These are phyloP conservation scores for Cyclargus thomasi DNA, from an alignment of 1,140 invertebrate species.

Conservation along the genomic window DNA sequence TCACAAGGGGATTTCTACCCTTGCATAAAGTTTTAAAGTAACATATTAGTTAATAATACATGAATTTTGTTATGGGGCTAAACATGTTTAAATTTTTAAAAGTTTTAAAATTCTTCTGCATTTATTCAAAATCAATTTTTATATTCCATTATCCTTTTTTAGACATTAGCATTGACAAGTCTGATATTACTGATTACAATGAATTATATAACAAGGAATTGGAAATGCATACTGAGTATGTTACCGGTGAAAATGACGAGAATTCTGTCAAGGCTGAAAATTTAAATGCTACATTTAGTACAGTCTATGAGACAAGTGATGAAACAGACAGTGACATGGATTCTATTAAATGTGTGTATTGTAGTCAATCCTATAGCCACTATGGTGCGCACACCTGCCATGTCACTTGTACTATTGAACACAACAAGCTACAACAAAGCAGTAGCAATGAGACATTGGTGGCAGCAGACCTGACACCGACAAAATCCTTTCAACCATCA, in stretches of 20 bases:
- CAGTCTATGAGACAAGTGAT: constrained; percentile 56
- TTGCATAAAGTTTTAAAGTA: no score
- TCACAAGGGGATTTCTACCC: no score
- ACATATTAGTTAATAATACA: no score
- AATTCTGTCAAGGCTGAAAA: constrained; percentile 48
- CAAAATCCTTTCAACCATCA: constrained; percentile 25
- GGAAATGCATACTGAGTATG: constrained; percentile 52
- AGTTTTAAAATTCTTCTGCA: no score
- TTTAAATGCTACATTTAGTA: constrained; percentile 27
- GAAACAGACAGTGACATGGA: constrained; percentile 69
- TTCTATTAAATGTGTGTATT: constrained; percentile 63
- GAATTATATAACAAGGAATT: constrained; percentile 58
- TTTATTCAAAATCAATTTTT: no score
- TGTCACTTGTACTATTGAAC: constrained; percentile 62
- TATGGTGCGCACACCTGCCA: constrained; percentile 54
- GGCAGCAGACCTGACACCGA: constrained; percentile 45
- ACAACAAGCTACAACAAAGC: constrained; percentile 48
- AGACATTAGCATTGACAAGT: constrained; percentile 50
- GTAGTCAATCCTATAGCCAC: constrained; percentile 55
- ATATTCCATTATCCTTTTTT: constrained; percentile 18
- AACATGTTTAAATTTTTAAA: no score
- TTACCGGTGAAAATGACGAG: constrained; percentile 54
- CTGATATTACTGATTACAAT: constrained; percentile 45
- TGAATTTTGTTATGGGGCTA: no score
- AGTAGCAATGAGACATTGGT: constrained; percentile 65